phyloP scores from a whole-genome alignment of 2,113 vertebrate genomes.

The Pseudopodoces humilis region DNA sequence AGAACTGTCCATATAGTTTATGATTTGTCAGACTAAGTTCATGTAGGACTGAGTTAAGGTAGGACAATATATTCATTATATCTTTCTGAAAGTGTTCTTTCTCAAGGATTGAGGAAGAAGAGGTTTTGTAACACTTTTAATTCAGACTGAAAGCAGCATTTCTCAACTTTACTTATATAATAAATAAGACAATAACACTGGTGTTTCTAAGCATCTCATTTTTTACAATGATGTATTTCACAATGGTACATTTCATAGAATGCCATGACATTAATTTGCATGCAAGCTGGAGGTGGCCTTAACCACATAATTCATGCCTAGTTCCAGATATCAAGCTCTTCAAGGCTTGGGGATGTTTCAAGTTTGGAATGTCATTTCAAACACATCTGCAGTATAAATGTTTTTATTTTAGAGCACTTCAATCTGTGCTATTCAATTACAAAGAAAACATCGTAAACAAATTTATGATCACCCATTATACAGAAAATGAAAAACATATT shows the following conservation, averaged over 20 bases:
- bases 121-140: neutral
- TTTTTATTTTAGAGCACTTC: conserved; percentile 35
- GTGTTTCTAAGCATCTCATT: neutral
- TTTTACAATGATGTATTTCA: neutral
- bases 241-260: neutral
- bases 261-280: neutral
- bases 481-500: conserved; percentile 48
- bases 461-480: conserved; percentile 43
- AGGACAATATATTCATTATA: neutral
- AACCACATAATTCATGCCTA: neutral
- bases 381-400: conserved; percentile 21
- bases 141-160: neutral
- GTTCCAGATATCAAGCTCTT: neutral
- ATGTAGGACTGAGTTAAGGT: neutral
- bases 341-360: neutral
- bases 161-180: neutral
- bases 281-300: neutral
- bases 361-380: conserved; percentile 34
- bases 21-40: neutral
- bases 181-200: neutral
- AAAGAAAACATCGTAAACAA: conserved; percentile 42
- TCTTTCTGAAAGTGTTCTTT: neutral
- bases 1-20: neutral
- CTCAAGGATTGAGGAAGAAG: neutral
- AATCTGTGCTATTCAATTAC: conserved; percentile 42